Conservation (phyloP, 1,140 invertebrate genomes). For the Prorops nasuta region DNA sequence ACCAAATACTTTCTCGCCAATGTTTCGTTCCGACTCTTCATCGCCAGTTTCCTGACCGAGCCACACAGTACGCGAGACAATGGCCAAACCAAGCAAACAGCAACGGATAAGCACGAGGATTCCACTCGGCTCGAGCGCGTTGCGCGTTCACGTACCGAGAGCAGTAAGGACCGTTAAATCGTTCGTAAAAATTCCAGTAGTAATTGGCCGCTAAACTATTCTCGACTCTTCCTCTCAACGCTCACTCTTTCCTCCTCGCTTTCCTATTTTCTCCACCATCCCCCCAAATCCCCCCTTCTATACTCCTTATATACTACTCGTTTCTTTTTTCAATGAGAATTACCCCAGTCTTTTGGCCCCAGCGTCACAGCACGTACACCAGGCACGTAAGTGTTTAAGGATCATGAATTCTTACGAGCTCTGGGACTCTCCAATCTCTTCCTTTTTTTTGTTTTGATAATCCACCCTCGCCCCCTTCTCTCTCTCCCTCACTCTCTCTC, state of each 20-base stretch:
- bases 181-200: slow-evolving; percentile 32
- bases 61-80: not conserved
- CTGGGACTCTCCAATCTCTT: too few relatives aligned
- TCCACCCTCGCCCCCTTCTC: not conserved
- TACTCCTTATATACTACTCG: too few relatives aligned
- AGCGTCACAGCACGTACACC: not conserved
- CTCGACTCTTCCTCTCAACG: slow-evolving; percentile 14
- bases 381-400: too few relatives aligned
- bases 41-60: not conserved
- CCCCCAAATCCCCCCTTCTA: not conserved
- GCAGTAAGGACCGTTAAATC: slow-evolving; percentile 30
- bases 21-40: not conserved
- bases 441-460: too few relatives aligned
- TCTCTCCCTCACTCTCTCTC: not conserved
- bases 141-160: slow-evolving; percentile 10
- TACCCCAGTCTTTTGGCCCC: not conserved
- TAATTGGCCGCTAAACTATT: slow-evolving; percentile 34
- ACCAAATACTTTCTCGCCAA: not conserved
- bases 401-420: too few relatives aligned
- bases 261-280: not conserved
- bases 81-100: not conserved
- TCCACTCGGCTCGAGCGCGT: too few relatives aligned
- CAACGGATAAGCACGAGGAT: not conserved
- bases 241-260: not conserved
- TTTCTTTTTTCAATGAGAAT: not conserved